A percentile compares a stretch with the other conserved stretches of the same genome.
phyloP scores from a whole-genome alignment of 2,113 vertebrate species.

The Tringa solitaria region DNA sequence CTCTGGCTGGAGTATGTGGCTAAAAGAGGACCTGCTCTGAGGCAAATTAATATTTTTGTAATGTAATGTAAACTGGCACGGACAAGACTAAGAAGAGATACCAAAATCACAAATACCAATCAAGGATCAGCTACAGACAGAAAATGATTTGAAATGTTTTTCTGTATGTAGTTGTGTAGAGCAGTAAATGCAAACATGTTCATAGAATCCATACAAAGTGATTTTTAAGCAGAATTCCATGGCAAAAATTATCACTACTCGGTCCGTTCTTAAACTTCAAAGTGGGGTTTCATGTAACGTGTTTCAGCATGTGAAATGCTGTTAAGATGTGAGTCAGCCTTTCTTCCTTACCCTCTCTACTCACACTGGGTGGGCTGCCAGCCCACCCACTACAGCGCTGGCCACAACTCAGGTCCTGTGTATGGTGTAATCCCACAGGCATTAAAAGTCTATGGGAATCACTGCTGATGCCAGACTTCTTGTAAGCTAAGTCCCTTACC shows the following conservation, averaged over 20 bases:
- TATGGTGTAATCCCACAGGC: background rate
- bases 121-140: background rate
- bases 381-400: rapidly evolving
- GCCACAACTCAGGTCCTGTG: rapidly evolving
- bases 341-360: background rate
- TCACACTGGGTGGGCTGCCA: background rate
- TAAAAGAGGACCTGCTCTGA: background rate
- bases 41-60: background rate
- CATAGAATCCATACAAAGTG: background rate
- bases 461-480: background rate
- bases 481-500: background rate
- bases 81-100: background rate
- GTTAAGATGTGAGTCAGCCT: background rate
- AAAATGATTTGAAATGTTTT: background rate
- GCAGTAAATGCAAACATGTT: background rate
- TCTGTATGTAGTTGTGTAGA: rapidly evolving
- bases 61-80: background rate
- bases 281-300: background rate
- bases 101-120: background rate
- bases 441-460: background rate
- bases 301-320: background rate
- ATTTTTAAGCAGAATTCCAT: background rate
- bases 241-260: background rate
- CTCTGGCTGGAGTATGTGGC: background rate
- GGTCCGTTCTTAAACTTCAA: background rate